Conservation (phyloP, 2,888 invertebrate genomes). For the Limnephilus marmoratus region DNA sequence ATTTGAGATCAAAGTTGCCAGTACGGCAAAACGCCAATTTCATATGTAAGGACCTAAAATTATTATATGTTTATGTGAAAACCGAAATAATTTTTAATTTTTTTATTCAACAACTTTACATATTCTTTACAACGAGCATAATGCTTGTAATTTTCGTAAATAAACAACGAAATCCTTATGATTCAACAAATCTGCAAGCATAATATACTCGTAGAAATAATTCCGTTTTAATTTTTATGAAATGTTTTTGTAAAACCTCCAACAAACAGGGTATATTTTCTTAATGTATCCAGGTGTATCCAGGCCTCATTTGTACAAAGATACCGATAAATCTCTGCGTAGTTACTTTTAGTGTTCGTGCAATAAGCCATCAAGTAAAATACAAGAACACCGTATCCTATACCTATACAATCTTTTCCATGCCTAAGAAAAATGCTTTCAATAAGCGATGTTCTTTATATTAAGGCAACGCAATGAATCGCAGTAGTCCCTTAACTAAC, state of each 20-base stretch:
- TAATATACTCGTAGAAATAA: too few relatives aligned
- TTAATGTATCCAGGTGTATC: not conserved
- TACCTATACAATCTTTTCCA: not conserved
- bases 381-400: not conserved
- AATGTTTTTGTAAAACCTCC: not conserved
- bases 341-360: not conserved
- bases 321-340: not conserved
- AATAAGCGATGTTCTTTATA: not conserved
- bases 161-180: too few relatives aligned
- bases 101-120: too few relatives aligned
- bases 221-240: not conserved
- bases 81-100: too few relatives aligned
- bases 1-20: too few relatives aligned
- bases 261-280: not conserved
- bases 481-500: not conserved
- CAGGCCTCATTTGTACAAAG: not conserved
- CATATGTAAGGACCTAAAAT: too few relatives aligned
- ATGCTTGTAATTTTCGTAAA: too few relatives aligned
- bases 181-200: too few relatives aligned
- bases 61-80: too few relatives aligned
- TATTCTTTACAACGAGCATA: too few relatives aligned
- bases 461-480: not conserved
- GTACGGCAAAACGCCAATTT: too few relatives aligned
- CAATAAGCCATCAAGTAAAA: not conserved
- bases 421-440: not conserved